A percentile compares a stretch with the other conserved stretches of the same genome.
phyloP scores from a whole-genome alignment of 2,113 vertebrate genomes.

The Phasianus colchicus region DNA sequence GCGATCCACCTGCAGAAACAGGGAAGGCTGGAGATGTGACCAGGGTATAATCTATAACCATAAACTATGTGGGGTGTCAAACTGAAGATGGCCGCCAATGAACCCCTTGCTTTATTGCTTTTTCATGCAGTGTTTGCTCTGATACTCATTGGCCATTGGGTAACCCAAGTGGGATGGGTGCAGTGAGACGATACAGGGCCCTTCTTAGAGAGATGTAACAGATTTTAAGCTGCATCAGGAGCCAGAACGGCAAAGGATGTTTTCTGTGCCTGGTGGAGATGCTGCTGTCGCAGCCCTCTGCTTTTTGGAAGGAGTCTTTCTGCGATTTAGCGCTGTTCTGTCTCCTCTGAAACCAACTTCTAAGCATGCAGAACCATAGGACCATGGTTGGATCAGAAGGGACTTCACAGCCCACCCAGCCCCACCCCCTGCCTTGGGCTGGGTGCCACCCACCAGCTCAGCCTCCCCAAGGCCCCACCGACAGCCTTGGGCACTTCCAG shows the following conservation, averaged over 20 bases:
- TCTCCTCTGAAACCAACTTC: neutral
- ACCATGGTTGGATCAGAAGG: neutral
- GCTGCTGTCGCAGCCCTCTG: neutral
- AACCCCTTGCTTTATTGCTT: no score
- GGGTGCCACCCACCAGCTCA: neutral
- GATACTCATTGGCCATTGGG: no score
- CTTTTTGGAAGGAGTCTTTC: neutral
- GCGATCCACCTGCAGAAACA: conserved; percentile 58
- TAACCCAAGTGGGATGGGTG: neutral
- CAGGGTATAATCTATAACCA: no score
- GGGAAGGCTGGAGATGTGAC: neutral
- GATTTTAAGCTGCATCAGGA: neutral
- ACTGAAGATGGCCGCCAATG: no score
- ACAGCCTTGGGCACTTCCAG: neutral
- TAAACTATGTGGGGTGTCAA: no score
- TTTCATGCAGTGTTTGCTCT: no score
- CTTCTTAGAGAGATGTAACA: neutral
- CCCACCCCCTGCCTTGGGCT: no score
- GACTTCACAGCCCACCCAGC: neutral
- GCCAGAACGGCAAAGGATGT: neutral
- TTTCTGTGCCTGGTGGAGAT: neutral
- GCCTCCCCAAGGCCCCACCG: neutral
- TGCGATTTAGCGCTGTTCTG: accelerated
- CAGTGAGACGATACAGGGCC: neutral
- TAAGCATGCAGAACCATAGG: neutral